Conservation (phyloP, 1,140 invertebrate genomes). For the Asobara japonica region DNA sequence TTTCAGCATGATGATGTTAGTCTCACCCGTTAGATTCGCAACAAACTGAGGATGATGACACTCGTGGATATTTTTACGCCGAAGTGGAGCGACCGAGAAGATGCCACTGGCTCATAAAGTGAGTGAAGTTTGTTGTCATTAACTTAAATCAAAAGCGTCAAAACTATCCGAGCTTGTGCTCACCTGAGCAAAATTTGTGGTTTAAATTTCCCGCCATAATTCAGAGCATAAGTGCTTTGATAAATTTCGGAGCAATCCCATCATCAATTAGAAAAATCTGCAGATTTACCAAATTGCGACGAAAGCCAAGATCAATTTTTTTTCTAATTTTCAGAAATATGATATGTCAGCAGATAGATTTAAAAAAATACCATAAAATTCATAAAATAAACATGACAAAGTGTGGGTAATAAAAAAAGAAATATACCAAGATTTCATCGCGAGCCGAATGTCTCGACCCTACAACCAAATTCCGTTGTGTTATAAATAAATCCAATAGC, state of each 20-base stretch:
- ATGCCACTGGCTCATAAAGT: slow-evolving; percentile 18
- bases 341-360: too few species aligned
- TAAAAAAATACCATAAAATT: not conserved
- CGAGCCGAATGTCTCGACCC: slow-evolving; percentile 11
- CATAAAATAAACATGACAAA: not conserved
- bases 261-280: too few species aligned
- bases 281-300: too few species aligned
- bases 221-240: too few species aligned
- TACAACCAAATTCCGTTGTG: slow-evolving; percentile 32
- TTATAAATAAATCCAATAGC: slow-evolving; percentile 38
- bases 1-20: not conserved
- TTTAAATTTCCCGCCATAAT: too few species aligned
- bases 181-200: too few species aligned
- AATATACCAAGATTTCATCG: not conserved
- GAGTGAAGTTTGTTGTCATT: slow-evolving; percentile 7
- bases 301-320: too few species aligned
- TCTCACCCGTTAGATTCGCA: not conserved
- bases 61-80: slow-evolving; percentile 54
- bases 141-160: not conserved
- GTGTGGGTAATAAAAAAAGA: not conserved
- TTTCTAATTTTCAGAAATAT: too few species aligned
- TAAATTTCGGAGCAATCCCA: too few species aligned
- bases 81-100: slow-evolving; percentile 48
- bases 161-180: too few species aligned
- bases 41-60: slow-evolving; percentile 44